Conservation (phyloP, 2,113 vertebrate genomes). For the Chaenocephalus aceratus region DNA sequence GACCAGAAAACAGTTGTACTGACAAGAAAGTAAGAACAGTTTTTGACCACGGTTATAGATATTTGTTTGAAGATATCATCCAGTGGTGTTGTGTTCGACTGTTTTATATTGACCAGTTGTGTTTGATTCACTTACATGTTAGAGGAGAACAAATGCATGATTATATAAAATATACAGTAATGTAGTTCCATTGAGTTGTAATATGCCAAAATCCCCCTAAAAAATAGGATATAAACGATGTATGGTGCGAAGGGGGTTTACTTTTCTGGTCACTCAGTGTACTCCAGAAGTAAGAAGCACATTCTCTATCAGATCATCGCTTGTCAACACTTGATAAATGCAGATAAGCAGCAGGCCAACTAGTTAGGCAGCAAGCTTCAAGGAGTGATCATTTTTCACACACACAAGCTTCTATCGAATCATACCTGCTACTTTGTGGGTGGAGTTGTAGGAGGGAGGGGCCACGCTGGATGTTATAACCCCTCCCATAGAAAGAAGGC, state of each 20-base stretch:
- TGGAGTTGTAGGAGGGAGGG: constrained; percentile 89
- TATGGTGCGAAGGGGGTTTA: background rate
- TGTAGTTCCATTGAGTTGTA: too few species aligned
- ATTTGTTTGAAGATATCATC: background rate
- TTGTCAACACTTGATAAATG: constrained; percentile 49
- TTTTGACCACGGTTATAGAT: background rate
- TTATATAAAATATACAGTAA: too few species aligned
- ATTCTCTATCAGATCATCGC: constrained; percentile 43
- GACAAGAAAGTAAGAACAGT: background rate
- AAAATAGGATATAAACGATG: background rate
- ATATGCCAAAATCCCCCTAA: background rate
- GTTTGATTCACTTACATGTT: background rate
- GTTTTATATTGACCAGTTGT: background rate
- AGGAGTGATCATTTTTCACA: constrained; percentile 32
- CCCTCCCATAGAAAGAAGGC: constrained; percentile 93
- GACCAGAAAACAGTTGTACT: constrained; percentile 69
- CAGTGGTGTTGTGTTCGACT: background rate
- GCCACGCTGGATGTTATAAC: constrained; percentile 91
- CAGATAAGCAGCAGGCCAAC: constrained; percentile 76
- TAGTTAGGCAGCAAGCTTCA: constrained; percentile 71
- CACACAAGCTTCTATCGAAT: constrained; percentile 33
- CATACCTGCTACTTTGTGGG: constrained; percentile 91
- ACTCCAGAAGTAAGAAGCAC: constrained; percentile 35
- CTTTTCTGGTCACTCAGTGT: constrained; percentile 76
- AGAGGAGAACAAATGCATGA: background rate